These are phyloP conservation scores for Vanessa cardui DNA, from an alignment of 2,888 invertebrate species.

Conservation along the genomic window DNA sequence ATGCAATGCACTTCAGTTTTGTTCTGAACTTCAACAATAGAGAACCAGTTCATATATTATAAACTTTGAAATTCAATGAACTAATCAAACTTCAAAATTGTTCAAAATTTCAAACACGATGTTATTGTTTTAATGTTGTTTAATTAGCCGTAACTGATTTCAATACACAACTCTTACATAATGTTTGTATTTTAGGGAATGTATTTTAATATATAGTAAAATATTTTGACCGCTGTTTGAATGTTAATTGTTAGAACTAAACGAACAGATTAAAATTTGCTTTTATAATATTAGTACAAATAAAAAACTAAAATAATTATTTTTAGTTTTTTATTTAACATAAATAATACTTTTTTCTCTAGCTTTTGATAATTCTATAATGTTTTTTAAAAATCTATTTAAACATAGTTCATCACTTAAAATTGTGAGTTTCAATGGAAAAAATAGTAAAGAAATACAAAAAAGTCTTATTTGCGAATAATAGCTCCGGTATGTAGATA, in stretches of 20 bases:
- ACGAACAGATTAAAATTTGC: too few relatives aligned
- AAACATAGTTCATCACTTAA: background rate
- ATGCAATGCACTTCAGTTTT: slow-evolving; percentile 11
- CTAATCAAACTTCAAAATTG: slow-evolving; percentile 9
- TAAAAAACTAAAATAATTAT: too few relatives aligned
- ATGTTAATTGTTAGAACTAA: too few relatives aligned
- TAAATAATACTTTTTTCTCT: too few relatives aligned
- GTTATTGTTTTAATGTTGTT: slow-evolving; percentile 4
- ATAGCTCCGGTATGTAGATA: background rate
- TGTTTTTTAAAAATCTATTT: too few relatives aligned
- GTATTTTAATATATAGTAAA: too few relatives aligned
- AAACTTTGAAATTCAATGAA: slow-evolving; percentile 5
- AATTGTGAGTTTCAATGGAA: background rate
- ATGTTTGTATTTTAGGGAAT: too few relatives aligned
- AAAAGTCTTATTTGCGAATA: background rate
- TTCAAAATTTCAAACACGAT: slow-evolving; percentile 2
- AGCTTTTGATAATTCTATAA: too few relatives aligned
- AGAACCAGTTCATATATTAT: slow-evolving; percentile 4
- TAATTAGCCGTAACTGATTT: background rate
- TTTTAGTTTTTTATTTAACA: too few relatives aligned
- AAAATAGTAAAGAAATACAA: background rate
- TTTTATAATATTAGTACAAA: too few relatives aligned
- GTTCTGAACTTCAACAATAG: slow-evolving; percentile 13
- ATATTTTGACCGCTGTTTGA: too few relatives aligned
- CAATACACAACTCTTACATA: too few relatives aligned